Percentiles rank a stretch among this genome's conserved stretches.
phyloP scores from a whole-genome alignment of 2,113 vertebrate species.

The Ornithorhynchus anatinus region DNA sequence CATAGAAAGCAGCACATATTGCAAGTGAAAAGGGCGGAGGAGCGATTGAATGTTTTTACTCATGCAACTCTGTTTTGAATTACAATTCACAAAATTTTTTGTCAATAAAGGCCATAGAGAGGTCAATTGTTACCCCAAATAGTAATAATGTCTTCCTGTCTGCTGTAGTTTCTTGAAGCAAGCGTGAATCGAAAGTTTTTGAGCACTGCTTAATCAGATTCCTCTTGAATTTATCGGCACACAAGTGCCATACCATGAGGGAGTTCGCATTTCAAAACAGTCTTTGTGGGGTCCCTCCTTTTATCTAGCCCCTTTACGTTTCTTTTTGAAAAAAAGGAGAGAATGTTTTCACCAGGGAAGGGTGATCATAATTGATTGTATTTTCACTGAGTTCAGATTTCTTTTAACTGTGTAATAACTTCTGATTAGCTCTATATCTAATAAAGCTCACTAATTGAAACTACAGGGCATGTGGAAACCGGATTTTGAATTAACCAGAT shows the following conservation, averaged over 20 bases:
- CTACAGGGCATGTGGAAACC: no score
- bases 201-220: neutral
- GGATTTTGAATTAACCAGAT: no score
- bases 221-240: neutral
- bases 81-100: neutral
- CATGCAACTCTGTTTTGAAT: neutral
- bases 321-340: no score
- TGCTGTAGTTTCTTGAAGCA: conserved; percentile 22
- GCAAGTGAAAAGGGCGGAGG: neutral
- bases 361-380: no score
- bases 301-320: no score
- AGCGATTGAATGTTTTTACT: conserved; percentile 15
- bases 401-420: no score
- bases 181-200: conserved; percentile 29
- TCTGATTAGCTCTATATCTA: no score
- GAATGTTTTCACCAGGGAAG: no score
- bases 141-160: conserved; percentile 40
- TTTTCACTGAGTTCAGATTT: no score
- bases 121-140: conserved; percentile 27
- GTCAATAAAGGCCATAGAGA: conserved; percentile 10
- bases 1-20: conserved; percentile 33
- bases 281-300: no score
- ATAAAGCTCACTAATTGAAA: no score
- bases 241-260: neutral
- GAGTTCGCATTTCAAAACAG: neutral